These are phyloP conservation scores for Micrasema minimum DNA, from an alignment of 1,140 invertebrate species.

Conservation along the genomic window DNA sequence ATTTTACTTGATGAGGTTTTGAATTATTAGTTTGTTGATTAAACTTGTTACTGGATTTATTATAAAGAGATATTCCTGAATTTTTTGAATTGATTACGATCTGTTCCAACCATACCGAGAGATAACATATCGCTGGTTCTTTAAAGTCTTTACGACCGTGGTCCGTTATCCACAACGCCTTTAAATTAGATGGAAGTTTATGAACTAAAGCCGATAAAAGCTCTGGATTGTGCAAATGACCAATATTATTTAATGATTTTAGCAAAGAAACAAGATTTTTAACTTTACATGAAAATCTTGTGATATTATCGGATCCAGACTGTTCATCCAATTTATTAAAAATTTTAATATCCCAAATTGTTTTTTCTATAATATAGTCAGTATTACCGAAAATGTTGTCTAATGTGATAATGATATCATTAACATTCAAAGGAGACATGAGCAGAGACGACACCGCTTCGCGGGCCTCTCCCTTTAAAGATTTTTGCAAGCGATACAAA, in stretches of 20 bases:
- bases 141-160: not conserved
- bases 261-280: not conserved
- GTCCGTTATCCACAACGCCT: not conserved
- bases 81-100: not conserved
- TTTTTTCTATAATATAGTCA: not conserved
- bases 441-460: not conserved
- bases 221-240: not conserved
- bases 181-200: not conserved
- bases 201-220: not conserved
- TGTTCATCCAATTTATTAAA: not conserved
- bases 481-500: not conserved
- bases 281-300: slow-evolving; percentile 9
- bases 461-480: not conserved
- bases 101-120: not conserved
- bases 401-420: not conserved
- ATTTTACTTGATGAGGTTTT: no score
- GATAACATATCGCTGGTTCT: not conserved
- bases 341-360: not conserved
- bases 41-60: no score
- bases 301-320: not conserved
- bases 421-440: not conserved
- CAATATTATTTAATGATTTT: not conserved
- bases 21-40: no score
- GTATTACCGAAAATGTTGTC: not conserved
- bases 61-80: no score